Conservation (phyloP, 2,113 vertebrate genomes). For the Tyrannus savana region DNA sequence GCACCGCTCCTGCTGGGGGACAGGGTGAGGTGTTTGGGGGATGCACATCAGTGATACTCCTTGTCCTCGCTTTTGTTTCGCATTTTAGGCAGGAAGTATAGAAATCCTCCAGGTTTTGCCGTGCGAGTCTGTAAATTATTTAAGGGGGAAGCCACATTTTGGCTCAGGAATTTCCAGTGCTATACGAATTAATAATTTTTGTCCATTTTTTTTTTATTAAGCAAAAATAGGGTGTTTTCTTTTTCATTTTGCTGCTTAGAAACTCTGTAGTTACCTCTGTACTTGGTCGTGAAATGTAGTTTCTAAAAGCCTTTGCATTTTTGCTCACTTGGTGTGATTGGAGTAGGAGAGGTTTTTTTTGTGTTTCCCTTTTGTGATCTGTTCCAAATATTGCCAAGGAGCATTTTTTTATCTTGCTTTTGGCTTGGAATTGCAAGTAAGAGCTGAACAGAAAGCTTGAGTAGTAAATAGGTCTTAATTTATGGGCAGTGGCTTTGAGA, state of each 20-base stretch:
- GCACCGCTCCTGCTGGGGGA: background rate
- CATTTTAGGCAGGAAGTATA: background rate
- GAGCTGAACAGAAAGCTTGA: background rate
- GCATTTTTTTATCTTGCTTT: rapidly evolving
- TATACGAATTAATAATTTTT: background rate
- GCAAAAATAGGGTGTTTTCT: background rate
- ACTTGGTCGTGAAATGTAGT: background rate
- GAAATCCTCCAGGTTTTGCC: background rate
- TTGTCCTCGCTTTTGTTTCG: background rate
- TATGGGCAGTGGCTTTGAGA: background rate
- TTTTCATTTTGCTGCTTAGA: background rate
- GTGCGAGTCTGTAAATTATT: background rate
- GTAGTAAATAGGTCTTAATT: background rate
- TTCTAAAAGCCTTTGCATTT: background rate
- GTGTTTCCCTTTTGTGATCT: background rate
- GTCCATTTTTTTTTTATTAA: background rate
- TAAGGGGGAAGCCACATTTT: background rate
- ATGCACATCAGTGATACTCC: rapidly evolving
- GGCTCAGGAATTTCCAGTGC: background rate
- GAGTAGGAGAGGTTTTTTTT: background rate
- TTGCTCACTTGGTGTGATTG: background rate
- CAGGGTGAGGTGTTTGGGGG: rapidly evolving
- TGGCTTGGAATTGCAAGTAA: background rate
- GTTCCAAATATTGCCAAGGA: background rate
- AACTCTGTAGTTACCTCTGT: background rate